Conservation (phyloP, 2,797 vertebrate genomes). For the Syndactyla subalaris region DNA sequence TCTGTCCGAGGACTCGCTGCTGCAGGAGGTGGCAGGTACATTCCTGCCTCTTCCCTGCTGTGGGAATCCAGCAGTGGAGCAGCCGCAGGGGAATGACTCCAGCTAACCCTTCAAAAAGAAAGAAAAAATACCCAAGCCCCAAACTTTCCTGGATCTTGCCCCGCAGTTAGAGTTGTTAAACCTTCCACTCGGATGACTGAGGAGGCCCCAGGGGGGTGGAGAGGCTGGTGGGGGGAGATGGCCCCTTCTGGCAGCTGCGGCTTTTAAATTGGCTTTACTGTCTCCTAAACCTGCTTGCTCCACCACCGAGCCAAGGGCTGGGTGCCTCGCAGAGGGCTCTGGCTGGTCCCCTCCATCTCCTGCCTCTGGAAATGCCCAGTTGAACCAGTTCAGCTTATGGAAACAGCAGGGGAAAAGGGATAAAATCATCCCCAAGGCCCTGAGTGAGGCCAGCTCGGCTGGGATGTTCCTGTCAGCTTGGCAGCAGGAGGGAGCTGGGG, state of each 20-base stretch:
- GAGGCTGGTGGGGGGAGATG: not conserved
- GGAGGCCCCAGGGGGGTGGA: not conserved
- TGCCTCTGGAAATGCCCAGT: not conserved
- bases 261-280: not conserved
- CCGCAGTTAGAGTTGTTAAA: not conserved
- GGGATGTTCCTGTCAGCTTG: not conserved
- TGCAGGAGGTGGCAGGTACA: conserved; percentile 56
- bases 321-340: not conserved
- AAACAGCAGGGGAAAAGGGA: rapidly evolving
- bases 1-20: not conserved
- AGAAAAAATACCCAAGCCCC: not conserved
- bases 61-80: not conserved
- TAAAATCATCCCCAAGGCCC: not conserved
- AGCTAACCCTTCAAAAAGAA: not conserved
- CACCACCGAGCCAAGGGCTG: not conserved
- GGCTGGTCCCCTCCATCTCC: not conserved
- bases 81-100: conserved; percentile 14
- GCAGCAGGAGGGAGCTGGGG: not conserved
- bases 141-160: conserved; percentile 4
- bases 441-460: not conserved
- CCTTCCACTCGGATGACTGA: not conserved
- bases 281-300: not conserved
- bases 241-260: conserved; percentile 9
- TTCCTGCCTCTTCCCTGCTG: conserved; percentile 35
- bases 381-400: not conserved